phyloP scores from a whole-genome alignment of 2,888 invertebrate species.

The Tethea ocularis region DNA sequence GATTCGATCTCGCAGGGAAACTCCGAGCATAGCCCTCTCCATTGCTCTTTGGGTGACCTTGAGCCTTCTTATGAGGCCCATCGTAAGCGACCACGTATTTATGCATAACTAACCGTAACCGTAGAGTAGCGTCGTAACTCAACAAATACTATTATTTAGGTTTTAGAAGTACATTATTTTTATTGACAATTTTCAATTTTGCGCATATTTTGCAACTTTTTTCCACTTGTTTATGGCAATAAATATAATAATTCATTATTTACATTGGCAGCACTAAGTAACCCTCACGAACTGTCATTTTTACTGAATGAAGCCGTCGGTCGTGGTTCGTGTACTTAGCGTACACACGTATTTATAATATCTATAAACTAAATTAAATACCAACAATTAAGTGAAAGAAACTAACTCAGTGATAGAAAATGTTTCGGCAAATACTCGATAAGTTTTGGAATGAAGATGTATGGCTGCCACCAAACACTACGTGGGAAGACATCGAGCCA shows the following conservation, averaged over 20 bases:
- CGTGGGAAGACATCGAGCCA: conserved; percentile 94
- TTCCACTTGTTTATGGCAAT: neutral
- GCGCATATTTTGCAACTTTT: neutral
- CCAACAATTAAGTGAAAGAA: conserved; percentile 9
- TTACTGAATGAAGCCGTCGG: conserved; percentile 36
- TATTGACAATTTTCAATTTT: neutral
- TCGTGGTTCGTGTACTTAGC: conserved; percentile 27
- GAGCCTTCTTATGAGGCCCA: too few relatives aligned
- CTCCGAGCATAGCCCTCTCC: too few relatives aligned
- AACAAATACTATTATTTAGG: too few relatives aligned
- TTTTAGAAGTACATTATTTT: neutral
- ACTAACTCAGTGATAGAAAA: conserved; percentile 33
- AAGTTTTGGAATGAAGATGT: conserved; percentile 92
- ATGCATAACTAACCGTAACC: too few relatives aligned
- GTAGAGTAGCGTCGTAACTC: too few relatives aligned
- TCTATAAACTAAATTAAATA: conserved; percentile 7
- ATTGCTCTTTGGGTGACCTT: too few relatives aligned
- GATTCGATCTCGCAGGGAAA: too few relatives aligned
- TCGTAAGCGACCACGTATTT: too few relatives aligned
- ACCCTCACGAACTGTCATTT: conserved; percentile 31
- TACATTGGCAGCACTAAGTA: neutral
- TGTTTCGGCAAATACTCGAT: conserved; percentile 74
- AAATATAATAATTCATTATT: neutral
- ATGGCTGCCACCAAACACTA: conserved; percentile 96
- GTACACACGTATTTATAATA: conserved; percentile 21